Base-by-base conservation (phyloP, 2,113 vertebrate genomes). In the Shinisaurus crocodilurus region DNA sequence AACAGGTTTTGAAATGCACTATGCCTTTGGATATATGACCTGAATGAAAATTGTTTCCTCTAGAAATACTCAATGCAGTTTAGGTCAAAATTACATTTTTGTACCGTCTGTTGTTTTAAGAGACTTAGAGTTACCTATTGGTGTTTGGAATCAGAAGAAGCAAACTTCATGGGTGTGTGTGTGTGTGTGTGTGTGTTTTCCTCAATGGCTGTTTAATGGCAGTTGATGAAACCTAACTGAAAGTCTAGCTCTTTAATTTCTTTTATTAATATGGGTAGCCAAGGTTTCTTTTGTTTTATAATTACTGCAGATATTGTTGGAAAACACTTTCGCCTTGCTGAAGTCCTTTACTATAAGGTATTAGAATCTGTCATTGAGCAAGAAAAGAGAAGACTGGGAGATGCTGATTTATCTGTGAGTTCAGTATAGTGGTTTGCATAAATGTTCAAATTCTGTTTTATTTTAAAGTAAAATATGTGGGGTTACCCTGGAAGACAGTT, bases 341-440 rank as follows among this genome's bases (percentile, higher is more conserved):
- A 99, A 94, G 97, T 97, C 76, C 97, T 99, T 1, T 99, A 99
- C 95, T 99, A 98, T 96, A 98, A 98, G 95, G 98, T 98, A 23
- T 92, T 99, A 94, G 99, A 99, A 96, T 97, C 98, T 25, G 94
- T 99, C 94, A 96, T 99, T 77, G 98, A 98, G 88, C 97, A 99
- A 67, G 99, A 99, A 94, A 98, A 98, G 95, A 98, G 93, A 96
- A 97, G 98, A 37, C 96, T 99, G 88, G 98, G 98, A 92, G 98
- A 98, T 3, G 90, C 94, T 0, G 98, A 99, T 92, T 97, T 99
- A 91, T 98, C 99, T 84, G 99, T 99, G 97, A 99, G 93, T 86
- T 63, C 91, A 63, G 15, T 9, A 7, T 40, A 65, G 32, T 85
- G 2, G 57, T 67, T 75, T 15, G 67, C 70, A 16, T 70, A 79